Evolutionary conservation across 2,888 invertebrate species (phyloP).

Genomic region (Volucella inanis): DNA sequence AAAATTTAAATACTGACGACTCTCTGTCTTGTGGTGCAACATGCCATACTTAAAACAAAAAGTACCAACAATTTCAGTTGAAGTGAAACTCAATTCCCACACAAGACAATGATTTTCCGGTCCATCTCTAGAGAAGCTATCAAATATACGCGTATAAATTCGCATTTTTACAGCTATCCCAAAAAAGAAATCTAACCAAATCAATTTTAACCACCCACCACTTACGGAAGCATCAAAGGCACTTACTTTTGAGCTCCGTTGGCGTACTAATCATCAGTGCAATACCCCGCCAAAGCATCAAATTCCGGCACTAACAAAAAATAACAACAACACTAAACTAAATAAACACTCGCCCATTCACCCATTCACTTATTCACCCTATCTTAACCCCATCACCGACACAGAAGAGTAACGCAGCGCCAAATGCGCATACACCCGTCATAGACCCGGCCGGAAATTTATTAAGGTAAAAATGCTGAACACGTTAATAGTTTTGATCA

Average conservation of each 20-base stretch:
- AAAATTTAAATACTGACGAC: constrained; percentile 22
- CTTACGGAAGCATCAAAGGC: constrained; percentile 55
- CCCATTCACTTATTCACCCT: background rate
- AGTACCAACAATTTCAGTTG: no score
- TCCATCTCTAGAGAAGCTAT: background rate
- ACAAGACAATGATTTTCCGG: background rate
- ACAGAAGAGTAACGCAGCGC: background rate
- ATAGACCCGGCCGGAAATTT: constrained; percentile 43
- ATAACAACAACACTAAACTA: constrained; percentile 54
- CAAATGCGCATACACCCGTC: background rate
- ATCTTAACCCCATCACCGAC: no score
- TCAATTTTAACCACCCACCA: constrained; percentile 1
- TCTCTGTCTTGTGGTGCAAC: constrained; percentile 43
- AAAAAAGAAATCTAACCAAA: background rate
- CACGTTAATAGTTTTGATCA: constrained; percentile 72
- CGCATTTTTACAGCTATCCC: constrained; percentile 23
- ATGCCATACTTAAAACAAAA: background rate
- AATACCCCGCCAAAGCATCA: constrained; percentile 53
- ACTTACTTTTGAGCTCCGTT: constrained; percentile 22
- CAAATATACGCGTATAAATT: constrained; percentile 17
- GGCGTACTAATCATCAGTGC: constrained; percentile 33
- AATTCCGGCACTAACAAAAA: constrained; percentile 59
- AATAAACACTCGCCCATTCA: constrained; percentile 53
- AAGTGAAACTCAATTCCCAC: background rate
- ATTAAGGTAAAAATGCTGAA: constrained; percentile 54